Conservation (phyloP, 2,797 vertebrate genomes). For the Xenopus petersii region DNA sequence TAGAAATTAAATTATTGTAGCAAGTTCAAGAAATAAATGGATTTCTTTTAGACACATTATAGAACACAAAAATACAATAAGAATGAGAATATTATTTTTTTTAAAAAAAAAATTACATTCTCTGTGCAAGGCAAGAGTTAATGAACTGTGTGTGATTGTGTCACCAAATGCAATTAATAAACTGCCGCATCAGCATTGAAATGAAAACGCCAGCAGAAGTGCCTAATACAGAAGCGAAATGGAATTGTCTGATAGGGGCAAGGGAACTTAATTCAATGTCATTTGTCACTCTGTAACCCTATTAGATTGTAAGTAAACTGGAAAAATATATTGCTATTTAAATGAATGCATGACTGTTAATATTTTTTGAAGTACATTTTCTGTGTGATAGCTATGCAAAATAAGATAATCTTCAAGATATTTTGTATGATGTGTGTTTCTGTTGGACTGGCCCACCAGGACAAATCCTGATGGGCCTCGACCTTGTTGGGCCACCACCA, state of each 20-base stretch:
- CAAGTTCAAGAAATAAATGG: no score
- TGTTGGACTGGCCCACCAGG: neutral
- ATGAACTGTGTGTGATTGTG: conserved; percentile 12
- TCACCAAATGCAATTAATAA: conserved; percentile 22
- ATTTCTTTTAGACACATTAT: no score
- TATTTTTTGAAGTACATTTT: no score
- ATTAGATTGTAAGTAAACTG: conserved; percentile 16
- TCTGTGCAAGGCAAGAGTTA: conserved; percentile 11
- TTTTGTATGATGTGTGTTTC: conserved; percentile 19
- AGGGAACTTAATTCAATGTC: conserved; percentile 17
- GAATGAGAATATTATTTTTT: no score
- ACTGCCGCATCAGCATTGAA: conserved; percentile 13
- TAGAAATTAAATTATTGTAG: no score
- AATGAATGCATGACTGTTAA: no score
- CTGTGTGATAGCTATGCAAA: no score
- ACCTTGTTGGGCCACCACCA: no score
- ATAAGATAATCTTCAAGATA: neutral
- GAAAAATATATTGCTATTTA: neutral
- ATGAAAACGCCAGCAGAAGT: conserved; percentile 17
- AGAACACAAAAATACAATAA: no score
- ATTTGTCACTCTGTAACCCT: conserved; percentile 30
- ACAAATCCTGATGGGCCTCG: no score
- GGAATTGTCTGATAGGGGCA: conserved; percentile 3
- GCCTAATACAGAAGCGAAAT: conserved; percentile 12
- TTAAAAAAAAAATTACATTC: neutral